Evolutionary conservation across 2,113 vertebrate species (phyloP).

Genomic region (Gambusia affinis): DNA sequence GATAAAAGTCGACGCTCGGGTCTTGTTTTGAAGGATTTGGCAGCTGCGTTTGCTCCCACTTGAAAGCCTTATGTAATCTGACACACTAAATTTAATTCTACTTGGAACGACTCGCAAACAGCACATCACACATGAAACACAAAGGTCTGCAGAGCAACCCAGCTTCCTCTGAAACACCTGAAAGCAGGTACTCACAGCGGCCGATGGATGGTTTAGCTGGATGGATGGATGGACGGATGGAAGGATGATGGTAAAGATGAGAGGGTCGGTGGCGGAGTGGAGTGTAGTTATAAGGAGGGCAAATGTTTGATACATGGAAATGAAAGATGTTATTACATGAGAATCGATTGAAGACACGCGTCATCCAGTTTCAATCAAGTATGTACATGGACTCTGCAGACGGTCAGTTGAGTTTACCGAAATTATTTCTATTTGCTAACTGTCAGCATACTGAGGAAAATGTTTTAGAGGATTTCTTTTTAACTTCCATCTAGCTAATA

Average conservation of each 20-base stretch:
- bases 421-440: background rate
- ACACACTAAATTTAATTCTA: constrained; percentile 19
- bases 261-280: constrained; percentile 8
- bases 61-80: constrained; percentile 33
- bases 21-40: constrained; percentile 26
- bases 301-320: constrained; percentile 27
- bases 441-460: background rate
- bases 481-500: background rate
- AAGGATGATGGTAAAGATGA: constrained; percentile 30
- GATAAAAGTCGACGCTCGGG: constrained; percentile 1
- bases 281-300: constrained; percentile 28
- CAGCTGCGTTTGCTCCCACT: constrained; percentile 25
- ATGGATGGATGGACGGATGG: constrained; percentile 53
- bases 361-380: background rate
- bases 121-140: constrained; percentile 4
- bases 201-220: constrained; percentile 66
- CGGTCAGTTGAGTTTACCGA: background rate
- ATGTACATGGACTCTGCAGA: background rate
- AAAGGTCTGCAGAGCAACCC: background rate
- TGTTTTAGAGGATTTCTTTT: background rate
- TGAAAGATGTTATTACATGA: constrained; percentile 9
- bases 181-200: constrained; percentile 61
- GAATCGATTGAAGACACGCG: constrained; percentile 5
- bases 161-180: constrained; percentile 9
- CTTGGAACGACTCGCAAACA: constrained; percentile 29